Conservation (phyloP, 2,888 invertebrate genomes). For the Dichetophora obliterata region DNA sequence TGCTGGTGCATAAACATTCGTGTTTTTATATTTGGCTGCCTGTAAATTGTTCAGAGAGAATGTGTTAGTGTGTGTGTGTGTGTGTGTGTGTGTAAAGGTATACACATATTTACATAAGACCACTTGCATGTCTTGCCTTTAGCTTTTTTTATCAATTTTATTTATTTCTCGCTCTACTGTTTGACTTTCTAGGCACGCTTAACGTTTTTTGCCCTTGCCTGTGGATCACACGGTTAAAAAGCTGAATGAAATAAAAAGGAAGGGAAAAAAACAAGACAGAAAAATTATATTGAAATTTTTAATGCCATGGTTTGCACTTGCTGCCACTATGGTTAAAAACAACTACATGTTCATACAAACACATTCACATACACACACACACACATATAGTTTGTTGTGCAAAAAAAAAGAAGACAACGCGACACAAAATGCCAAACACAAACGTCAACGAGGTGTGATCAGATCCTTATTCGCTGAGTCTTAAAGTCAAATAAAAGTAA, state of each 20-base stretch:
- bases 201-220: background rate
- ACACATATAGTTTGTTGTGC: constrained; percentile 23
- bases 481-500: constrained; percentile 13
- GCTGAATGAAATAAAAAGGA: background rate
- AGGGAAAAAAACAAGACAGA: background rate
- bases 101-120: no score
- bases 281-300: no score
- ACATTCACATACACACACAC: constrained; percentile 17
- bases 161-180: background rate
- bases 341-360: constrained; percentile 21
- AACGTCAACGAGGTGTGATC: constrained; percentile 20
- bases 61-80: no score
- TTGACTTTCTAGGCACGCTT: background rate
- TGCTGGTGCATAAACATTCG: no score
- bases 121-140: background rate
- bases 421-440: constrained; percentile 15
- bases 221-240: background rate
- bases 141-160: background rate
- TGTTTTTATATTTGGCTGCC: no score
- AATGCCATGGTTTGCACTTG: no score
- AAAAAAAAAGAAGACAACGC: constrained; percentile 16
- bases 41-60: no score
- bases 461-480: constrained; percentile 1
- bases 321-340: no score
- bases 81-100: no score